phyloP scores from a whole-genome alignment of 2,797 vertebrate species.

The Merluccius polli region DNA sequence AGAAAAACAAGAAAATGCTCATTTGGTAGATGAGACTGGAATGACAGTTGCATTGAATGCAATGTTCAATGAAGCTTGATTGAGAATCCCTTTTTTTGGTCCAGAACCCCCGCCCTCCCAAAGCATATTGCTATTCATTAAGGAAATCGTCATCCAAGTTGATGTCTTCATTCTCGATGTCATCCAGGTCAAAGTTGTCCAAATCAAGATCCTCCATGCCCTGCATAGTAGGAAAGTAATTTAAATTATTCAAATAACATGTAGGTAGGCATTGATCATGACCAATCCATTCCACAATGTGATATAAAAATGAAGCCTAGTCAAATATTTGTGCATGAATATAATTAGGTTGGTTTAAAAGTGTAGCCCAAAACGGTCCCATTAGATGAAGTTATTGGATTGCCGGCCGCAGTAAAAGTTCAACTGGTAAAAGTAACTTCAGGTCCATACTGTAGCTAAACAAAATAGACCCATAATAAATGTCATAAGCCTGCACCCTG shows the following conservation, averaged over 20 bases:
- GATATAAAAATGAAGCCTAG: background rate
- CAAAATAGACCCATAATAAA: background rate
- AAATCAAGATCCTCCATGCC: slow-evolving; percentile 85
- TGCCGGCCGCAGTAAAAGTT: background rate
- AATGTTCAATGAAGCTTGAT: background rate
- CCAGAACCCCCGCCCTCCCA: background rate
- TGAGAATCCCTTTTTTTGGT: background rate
- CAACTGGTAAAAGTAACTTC: background rate
- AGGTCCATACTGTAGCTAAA: background rate
- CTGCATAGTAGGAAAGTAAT: slow-evolving; percentile 6
- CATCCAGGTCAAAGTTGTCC: slow-evolving; percentile 88
- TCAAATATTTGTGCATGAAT: background rate
- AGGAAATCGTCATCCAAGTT: slow-evolving; percentile 91
- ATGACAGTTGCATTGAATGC: background rate
- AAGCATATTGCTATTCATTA: slow-evolving; percentile 68
- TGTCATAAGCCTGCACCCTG: background rate
- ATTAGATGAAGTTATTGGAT: background rate
- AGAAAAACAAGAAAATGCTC: background rate
- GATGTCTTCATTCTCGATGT: slow-evolving; percentile 87
- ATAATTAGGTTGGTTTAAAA: background rate
- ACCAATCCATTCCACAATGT: background rate
- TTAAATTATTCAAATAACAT: background rate
- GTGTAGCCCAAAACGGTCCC: background rate
- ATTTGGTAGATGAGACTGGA: background rate
- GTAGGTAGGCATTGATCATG: background rate